Evolutionary conservation across 2,888 invertebrate species (phyloP).

Genomic region (Acronicta aceris): DNA sequence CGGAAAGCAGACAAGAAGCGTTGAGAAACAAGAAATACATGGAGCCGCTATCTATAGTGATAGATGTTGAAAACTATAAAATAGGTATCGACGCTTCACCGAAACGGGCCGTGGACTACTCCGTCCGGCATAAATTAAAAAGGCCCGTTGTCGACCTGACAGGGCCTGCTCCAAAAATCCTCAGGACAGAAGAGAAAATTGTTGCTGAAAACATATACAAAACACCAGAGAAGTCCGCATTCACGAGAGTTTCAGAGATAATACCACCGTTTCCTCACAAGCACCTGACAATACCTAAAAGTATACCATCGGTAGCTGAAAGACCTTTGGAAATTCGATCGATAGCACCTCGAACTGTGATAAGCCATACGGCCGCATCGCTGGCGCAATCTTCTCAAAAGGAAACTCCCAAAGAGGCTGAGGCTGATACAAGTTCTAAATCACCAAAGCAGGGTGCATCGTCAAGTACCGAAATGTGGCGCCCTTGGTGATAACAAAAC

Average conservation of each 20-base stretch:
- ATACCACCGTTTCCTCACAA: slow-evolving; percentile 61
- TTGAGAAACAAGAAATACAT: slow-evolving; percentile 77
- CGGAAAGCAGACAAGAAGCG: slow-evolving; percentile 78
- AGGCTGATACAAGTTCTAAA: slow-evolving; percentile 73
- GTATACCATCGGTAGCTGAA: slow-evolving; percentile 72
- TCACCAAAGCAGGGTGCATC: slow-evolving; percentile 79
- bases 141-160: slow-evolving; percentile 71
- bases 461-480: slow-evolving; percentile 80
- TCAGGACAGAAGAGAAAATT: slow-evolving; percentile 68
- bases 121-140: slow-evolving; percentile 80
- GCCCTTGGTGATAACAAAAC: slow-evolving; percentile 75
- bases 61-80: slow-evolving; percentile 86
- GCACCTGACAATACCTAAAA: slow-evolving; percentile 74
- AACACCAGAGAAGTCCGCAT: slow-evolving; percentile 71
- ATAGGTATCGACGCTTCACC: slow-evolving; percentile 86
- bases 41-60: slow-evolving; percentile 85
- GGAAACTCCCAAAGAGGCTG: slow-evolving; percentile 55
- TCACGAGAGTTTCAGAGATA: slow-evolving; percentile 67
- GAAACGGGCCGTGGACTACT: slow-evolving; percentile 85
- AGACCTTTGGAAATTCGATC: slow-evolving; percentile 47
- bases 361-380: slow-evolving; percentile 83
- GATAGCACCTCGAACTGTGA: slow-evolving; percentile 72
- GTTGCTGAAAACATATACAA: slow-evolving; percentile 56
- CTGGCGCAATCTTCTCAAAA: slow-evolving; percentile 73
- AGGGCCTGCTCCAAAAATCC: slow-evolving; percentile 75